Percentiles rank a stretch among this genome's conserved stretches.
These are phyloP conservation scores for Oscheius sp. DNA, from an alignment of 1,140 invertebrate genomes.

Conservation along the genomic window DNA sequence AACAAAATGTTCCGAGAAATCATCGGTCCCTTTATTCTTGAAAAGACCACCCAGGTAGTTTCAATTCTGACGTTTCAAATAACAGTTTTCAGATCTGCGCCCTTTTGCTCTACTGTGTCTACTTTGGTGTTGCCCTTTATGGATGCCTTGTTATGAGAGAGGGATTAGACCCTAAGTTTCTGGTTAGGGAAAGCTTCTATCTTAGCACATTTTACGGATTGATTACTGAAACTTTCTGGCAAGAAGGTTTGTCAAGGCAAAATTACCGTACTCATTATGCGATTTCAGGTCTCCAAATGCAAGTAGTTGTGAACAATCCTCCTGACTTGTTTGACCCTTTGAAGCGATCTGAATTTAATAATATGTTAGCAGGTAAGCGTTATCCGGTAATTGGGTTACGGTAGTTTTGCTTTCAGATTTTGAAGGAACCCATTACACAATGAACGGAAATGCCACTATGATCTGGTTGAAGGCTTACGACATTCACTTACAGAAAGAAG, in stretches of 20 bases:
- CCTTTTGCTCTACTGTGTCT: constrained; percentile 75
- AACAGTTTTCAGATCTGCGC: constrained; percentile 66
- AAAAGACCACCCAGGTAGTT: constrained; percentile 71
- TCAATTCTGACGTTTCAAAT: background rate
- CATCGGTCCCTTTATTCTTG: constrained; percentile 76
- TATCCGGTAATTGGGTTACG: background rate
- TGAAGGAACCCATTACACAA: constrained; percentile 55
- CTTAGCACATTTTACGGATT: constrained; percentile 57
- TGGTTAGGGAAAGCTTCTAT: constrained; percentile 54
- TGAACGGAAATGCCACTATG: constrained; percentile 59
- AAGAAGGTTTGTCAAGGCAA: constrained; percentile 47
- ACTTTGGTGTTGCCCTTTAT: constrained; percentile 80
- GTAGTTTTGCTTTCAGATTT: constrained; percentile 34
- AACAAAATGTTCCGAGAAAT: constrained; percentile 76
- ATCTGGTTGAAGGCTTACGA: constrained; percentile 59
- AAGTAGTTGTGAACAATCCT: constrained; percentile 61
- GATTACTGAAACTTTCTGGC: constrained; percentile 65
- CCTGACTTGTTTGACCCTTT: constrained; percentile 49
- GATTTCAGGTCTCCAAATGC: constrained; percentile 57
- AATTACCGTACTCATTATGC: constrained; percentile 14
- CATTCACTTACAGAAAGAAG: constrained; percentile 46
- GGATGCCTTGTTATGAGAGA: constrained; percentile 80
- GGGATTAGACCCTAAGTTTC: constrained; percentile 48
- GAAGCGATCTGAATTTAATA: constrained; percentile 36
- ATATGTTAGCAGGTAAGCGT: constrained; percentile 41